Percentiles rank a stretch among this genome's conserved stretches.
These are phyloP conservation scores for Caenorhabditis sp. DNA, from an alignment of 2,888 invertebrate species.

Conservation along the genomic window DNA sequence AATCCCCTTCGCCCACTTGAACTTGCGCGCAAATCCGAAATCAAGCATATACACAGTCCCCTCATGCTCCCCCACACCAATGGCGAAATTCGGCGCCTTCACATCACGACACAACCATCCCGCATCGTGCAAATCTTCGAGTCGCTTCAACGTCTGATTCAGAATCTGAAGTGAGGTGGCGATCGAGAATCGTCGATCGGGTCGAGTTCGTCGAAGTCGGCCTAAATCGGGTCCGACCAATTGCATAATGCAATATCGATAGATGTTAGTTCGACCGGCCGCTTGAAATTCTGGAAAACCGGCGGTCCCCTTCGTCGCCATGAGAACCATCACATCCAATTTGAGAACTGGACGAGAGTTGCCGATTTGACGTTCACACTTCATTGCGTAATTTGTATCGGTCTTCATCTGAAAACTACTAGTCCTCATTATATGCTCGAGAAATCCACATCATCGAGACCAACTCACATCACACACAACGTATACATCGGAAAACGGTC, in stretches of 20 bases:
- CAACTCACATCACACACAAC: constrained; percentile 42
- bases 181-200: constrained; percentile 55
- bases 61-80: constrained; percentile 51
- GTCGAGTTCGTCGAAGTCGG: constrained; percentile 53
- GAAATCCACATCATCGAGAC: too few relatives aligned
- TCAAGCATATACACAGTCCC: constrained; percentile 63
- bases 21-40: constrained; percentile 66
- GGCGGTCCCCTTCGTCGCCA: constrained; percentile 39
- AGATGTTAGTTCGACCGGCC: constrained; percentile 54
- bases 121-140: constrained; percentile 59
- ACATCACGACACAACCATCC: constrained; percentile 63
- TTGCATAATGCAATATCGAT: constrained; percentile 64
- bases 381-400: constrained; percentile 59
- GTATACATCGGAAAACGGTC: constrained; percentile 65
- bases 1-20: too few relatives aligned
- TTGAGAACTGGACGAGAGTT: constrained; percentile 58
- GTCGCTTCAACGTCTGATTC: constrained; percentile 52
- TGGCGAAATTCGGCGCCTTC: constrained; percentile 66
- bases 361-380: constrained; percentile 57
- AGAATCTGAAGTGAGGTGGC: constrained; percentile 57
- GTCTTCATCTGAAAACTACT: constrained; percentile 12
- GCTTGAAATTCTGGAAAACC: constrained; percentile 61
- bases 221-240: constrained; percentile 63
- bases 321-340: constrained; percentile 61
- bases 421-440: background rate